phyloP scores from a whole-genome alignment of 2,797 vertebrate species.

The Sylvilagus floridanus region DNA sequence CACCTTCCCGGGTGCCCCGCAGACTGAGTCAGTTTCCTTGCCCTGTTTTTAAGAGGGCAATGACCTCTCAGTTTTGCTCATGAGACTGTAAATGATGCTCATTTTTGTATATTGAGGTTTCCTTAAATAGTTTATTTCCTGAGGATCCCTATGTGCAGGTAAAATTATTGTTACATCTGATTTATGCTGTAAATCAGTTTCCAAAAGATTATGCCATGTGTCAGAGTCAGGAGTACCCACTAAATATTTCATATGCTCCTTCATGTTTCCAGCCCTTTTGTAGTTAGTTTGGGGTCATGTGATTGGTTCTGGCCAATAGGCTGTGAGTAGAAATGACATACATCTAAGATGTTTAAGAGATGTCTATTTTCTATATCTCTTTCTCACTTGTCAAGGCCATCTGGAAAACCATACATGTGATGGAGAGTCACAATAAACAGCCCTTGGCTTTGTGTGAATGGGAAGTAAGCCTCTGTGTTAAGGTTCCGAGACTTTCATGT shows the following conservation, averaged over 20 bases:
- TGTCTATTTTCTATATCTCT: not conserved
- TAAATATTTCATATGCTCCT: not conserved
- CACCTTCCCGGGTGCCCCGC: not conserved
- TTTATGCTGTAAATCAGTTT: not conserved
- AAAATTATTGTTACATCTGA: slow-evolving; percentile 1
- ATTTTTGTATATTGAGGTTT: slow-evolving; percentile 27
- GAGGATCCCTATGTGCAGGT: not conserved
- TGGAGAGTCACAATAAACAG: not conserved
- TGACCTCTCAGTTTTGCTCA: not conserved
- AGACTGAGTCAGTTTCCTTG: not conserved
- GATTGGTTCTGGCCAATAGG: not conserved
- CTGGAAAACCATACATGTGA: not conserved
- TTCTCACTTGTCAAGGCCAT: not conserved
- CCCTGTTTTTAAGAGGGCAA: not conserved
- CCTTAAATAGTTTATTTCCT: not conserved
- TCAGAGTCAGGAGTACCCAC: not conserved
- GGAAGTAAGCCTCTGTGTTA: not conserved
- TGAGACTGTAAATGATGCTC: not conserved
- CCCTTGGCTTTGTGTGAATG: not conserved
- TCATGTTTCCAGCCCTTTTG: not conserved
- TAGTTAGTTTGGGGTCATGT: not conserved
- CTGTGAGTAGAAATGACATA: not conserved
- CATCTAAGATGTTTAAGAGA: not conserved
- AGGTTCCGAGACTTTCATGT: not conserved
- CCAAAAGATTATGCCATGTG: not conserved